Conservation (phyloP, 2,888 invertebrate genomes). For the Ecliptopera silaceata region DNA sequence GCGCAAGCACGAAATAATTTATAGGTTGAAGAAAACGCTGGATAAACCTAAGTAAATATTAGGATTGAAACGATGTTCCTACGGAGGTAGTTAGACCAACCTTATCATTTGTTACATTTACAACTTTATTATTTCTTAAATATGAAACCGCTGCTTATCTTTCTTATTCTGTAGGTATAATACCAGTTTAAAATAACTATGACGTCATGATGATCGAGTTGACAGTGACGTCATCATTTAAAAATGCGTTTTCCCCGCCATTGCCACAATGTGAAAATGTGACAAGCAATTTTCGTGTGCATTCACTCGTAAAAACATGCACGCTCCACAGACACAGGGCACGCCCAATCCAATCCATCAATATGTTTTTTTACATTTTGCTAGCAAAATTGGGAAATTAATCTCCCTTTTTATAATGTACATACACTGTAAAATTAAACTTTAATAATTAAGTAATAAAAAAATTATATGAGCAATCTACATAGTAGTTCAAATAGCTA, state of each 20-base stretch:
- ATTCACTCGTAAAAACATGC: conserved; percentile 50
- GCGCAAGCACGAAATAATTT: conserved; percentile 2
- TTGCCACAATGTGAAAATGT: conserved; percentile 33
- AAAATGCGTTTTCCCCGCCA: conserved; percentile 31
- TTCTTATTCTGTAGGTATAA: too few species aligned
- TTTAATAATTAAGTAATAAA: too few species aligned
- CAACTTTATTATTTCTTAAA: too few species aligned
- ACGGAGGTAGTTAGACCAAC: too few species aligned
- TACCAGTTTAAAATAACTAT: too few species aligned
- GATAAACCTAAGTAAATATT: background rate
- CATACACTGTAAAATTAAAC: too few species aligned
- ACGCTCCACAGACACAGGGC: conserved; percentile 41
- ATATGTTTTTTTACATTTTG: conserved; percentile 12
- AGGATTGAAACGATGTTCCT: too few species aligned
- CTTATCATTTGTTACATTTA: too few species aligned
- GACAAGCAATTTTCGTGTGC: conserved; percentile 46
- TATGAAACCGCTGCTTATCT: too few species aligned
- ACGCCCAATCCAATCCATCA: conserved; percentile 9
- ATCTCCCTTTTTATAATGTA: background rate
- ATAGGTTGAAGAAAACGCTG: background rate
- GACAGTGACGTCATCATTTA: conserved; percentile 25
- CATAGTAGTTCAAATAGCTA: too few species aligned
- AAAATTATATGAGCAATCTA: too few species aligned
- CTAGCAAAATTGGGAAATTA: conserved; percentile 2
- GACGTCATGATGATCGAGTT: too few species aligned